Conservation (phyloP, 2,797 vertebrate species). For the Notolabrus celidotus region DNA sequence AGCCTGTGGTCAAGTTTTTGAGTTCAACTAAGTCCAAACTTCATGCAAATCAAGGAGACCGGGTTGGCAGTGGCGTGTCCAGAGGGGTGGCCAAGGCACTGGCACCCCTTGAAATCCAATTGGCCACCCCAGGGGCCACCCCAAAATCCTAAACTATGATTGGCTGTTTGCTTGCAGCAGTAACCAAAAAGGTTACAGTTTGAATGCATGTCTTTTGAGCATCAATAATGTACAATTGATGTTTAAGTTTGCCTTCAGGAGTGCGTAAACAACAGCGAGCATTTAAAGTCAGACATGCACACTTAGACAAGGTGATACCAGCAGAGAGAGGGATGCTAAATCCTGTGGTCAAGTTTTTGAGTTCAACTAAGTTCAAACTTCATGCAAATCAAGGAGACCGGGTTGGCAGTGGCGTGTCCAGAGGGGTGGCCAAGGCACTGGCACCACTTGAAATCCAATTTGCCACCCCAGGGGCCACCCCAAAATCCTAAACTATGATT, state of each 20-base stretch:
- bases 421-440: too few relatives aligned
- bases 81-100: too few relatives aligned
- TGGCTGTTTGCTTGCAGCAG: not conserved
- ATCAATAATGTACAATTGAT: not conserved
- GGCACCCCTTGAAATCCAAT: too few relatives aligned
- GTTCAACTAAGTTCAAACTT: slow-evolving; percentile 47
- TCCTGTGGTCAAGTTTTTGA: slow-evolving; percentile 46
- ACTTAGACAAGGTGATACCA: not conserved
- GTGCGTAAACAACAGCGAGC: slow-evolving; percentile 9
- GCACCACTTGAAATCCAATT: too few relatives aligned
- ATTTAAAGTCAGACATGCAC: slow-evolving; percentile 34
- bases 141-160: too few relatives aligned
- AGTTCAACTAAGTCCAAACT: slow-evolving; percentile 48
- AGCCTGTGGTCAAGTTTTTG: slow-evolving; percentile 45
- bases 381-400: not conserved
- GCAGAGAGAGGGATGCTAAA: not conserved
- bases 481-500: too few relatives aligned
- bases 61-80: too few relatives aligned
- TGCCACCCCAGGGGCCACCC: too few relatives aligned
- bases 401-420: too few relatives aligned
- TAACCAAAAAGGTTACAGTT: not conserved
- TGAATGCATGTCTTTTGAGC: not conserved
- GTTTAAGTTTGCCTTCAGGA: not conserved
- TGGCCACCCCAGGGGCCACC: too few relatives aligned
- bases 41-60: slow-evolving; percentile 1